phyloP scores from a whole-genome alignment of 1,140 invertebrate species.

The Laodelphax striatellus region DNA sequence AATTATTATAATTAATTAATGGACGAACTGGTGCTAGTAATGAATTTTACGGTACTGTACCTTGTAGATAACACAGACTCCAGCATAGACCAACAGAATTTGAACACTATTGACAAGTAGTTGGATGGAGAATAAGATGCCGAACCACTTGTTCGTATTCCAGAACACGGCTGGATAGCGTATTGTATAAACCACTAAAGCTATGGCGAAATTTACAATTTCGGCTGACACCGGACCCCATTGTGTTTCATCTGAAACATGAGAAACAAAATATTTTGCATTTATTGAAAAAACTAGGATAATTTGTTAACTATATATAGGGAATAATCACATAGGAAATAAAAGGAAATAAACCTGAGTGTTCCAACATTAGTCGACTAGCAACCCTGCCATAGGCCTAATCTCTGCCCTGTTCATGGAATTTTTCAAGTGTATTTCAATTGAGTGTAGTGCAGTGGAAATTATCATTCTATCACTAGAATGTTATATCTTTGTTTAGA shows the following conservation, averaged over 20 bases:
- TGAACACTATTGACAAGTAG: constrained; percentile 60
- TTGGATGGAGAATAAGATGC: constrained; percentile 66
- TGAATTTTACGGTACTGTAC: constrained; percentile 33
- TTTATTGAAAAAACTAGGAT: no score
- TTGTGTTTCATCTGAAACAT: constrained; percentile 20
- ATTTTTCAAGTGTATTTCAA: no score
- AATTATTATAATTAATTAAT: no score
- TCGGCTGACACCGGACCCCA: constrained; percentile 52
- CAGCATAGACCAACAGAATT: constrained; percentile 55
- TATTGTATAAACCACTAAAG: constrained; percentile 62
- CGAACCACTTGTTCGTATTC: constrained; percentile 68
- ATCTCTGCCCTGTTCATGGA: no score
- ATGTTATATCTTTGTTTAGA: no score
- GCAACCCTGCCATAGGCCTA: no score
- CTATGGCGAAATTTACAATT: constrained; percentile 65
- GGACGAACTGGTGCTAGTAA: not conserved
- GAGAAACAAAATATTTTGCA: not conserved
- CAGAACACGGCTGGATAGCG: constrained; percentile 76
- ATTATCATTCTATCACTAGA: no score
- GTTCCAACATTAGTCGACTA: no score
- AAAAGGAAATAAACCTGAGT: no score
- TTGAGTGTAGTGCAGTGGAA: no score
- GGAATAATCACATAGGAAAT: no score
- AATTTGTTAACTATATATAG: no score
- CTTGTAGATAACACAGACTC: constrained; percentile 68